Conservation (phyloP, 2,888 invertebrate species). For the Platycheirus albimanus region DNA sequence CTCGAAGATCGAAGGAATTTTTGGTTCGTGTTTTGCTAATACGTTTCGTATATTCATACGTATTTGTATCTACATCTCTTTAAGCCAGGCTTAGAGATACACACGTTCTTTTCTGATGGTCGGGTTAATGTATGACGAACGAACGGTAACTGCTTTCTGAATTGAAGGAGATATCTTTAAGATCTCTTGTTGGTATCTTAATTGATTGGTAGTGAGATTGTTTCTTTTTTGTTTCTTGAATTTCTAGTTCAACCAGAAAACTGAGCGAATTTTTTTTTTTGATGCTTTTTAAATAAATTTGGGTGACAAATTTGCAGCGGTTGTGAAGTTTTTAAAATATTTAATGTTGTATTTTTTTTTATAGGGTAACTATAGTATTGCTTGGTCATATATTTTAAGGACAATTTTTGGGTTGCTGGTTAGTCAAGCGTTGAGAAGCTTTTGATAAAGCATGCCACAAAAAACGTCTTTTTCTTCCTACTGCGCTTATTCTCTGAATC, state of each 20-base stretch:
- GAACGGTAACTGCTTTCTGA: conserved; percentile 17
- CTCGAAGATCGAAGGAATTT: conserved; percentile 33
- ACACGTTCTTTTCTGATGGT: conserved; percentile 23
- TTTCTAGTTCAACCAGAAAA: conserved; percentile 1
- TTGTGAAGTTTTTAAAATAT: no score
- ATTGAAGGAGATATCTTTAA: conserved; percentile 11
- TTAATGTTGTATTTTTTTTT: no score
- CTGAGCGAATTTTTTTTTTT: no score
- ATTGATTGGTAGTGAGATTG: conserved; percentile 2
- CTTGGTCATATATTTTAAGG: no score
- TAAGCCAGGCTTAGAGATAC: conserved; percentile 48
- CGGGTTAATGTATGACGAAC: background rate
- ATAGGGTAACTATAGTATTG: no score
- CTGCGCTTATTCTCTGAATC: no score
- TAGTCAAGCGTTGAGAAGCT: no score
- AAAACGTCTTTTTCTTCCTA: no score
- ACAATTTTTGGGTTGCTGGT: no score
- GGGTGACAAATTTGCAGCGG: no score
- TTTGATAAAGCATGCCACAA: no score
- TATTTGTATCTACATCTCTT: conserved; percentile 32
- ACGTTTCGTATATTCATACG: background rate
- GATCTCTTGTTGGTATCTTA: background rate
- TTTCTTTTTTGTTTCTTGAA: conserved; percentile 11
- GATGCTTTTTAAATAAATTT: no score
- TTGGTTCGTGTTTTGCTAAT: background rate